Conservation (phyloP, 2,888 invertebrate genomes). For the Polymixis lichenea region DNA sequence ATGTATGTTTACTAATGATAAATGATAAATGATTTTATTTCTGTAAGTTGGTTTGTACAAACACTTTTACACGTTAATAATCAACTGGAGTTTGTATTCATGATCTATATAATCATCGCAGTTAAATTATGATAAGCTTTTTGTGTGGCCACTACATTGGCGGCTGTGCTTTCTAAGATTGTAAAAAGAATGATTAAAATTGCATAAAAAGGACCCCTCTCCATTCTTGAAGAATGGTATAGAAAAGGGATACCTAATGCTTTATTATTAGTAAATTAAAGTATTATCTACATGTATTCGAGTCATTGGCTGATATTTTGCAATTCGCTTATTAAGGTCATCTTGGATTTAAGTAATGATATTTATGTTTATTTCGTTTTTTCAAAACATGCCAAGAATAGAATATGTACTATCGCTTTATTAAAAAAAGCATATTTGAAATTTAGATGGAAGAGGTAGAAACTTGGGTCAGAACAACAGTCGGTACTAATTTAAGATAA, state of each 20-base stretch:
- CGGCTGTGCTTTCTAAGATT: no score
- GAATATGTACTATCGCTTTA: background rate
- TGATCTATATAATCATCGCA: background rate
- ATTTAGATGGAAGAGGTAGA: no score
- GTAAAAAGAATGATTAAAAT: background rate
- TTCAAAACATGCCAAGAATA: background rate
- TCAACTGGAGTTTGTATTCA: no score
- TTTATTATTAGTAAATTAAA: background rate
- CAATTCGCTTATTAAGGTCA: constrained; percentile 1
- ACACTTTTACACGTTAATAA: no score
- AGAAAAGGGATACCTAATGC: background rate
- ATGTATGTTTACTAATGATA: no score
- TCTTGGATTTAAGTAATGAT: background rate
- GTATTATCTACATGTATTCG: background rate
- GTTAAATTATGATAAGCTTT: background rate
- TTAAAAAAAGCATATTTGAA: no score
- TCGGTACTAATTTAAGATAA: no score
- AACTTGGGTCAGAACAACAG: no score
- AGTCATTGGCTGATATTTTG: background rate
- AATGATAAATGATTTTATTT: no score
- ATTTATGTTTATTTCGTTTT: background rate
- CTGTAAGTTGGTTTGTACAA: no score
- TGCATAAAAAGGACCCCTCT: background rate
- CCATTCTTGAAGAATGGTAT: background rate
- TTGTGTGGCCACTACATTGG: background rate